Evolutionary conservation across 2,113 vertebrate genomes (phyloP), one percentile per base, ranked within the genome.

Genomic region (Haemorhous mexicanus): DNA sequence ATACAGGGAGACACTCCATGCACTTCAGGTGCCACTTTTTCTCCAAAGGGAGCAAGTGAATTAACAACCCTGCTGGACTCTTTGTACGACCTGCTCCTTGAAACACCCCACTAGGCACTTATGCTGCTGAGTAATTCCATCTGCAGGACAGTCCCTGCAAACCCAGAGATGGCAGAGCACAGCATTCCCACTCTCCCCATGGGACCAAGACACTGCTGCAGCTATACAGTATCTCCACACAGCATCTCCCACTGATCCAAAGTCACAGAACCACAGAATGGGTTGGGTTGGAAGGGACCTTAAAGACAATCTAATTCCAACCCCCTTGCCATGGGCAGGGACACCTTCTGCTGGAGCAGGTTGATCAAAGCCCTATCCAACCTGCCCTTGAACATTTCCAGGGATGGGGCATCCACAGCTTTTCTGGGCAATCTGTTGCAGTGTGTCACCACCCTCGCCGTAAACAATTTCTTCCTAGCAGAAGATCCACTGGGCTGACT

Each of bases 1-100:
- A 0, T 2, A 15, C 23, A 39, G 39, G 56, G 17, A 77, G n/a
- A 44, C 39, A 56, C 15, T 44, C 12, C 53, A 16, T 1, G 4
- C 10, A 67, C 20, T 26, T 27, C 28, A 84, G 8, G 16, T 2
- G 16, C 8, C 41, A 4, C 32, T 44, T 56, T 37, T 17, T 61
- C 56, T 88, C 55, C 41, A 32, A 76, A 64, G 33, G 21, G 21
- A 89, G 12, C 33, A 64, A 82, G 44, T 4, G 18, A n/a, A 76
- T 30, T 66, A 53, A 61, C 2, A 5, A 19, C 28, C 22, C 19
- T 52, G 14, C 21, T 52, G 70, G 39, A n/a, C 7, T 52, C 41
- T 16, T 17, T 43, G 35, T 23, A 19, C 3, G 10, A 35, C 35
- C 61, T 56, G 39, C 1, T 1, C 23, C 70, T 46, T 24, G 6